Evolutionary conservation across 1,140 invertebrate genomes (phyloP), one percentile per base, ranked within the genome.

Genomic region (Yoshiicerus persimilis): DNA sequence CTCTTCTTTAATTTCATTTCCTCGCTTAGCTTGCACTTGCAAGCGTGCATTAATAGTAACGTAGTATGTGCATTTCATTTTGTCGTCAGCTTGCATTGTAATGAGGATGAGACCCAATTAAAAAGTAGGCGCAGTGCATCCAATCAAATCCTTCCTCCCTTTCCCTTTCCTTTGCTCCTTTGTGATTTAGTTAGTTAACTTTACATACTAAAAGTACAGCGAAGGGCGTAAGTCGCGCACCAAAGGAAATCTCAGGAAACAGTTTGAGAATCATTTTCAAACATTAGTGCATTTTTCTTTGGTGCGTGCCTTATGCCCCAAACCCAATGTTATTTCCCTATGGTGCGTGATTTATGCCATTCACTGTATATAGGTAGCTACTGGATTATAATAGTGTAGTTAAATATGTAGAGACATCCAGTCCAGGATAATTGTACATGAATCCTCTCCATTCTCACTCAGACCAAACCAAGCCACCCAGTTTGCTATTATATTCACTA

Each of bases 71-170:
- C 66, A 70, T 70, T 70, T 27, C 25, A 25, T 8, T 70, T 10
- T 30, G 66, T 70, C 66, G 66, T 36, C 32, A 75, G 27, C 25
- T 34, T 80, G 30, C 75, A 38, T 80, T 20, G 75, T 80, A 80
- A 80, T 80, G 64, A 86, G 86, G 47, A 86, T 75, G 34, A 86
- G 86, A 86, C 66, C 86, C 66, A 86, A 86, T 86, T 86, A 86
- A 86, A 86, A 86, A 70, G 86, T 70, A 66, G 66, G 84, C 84
- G 47, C 84, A 70, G 66, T 70, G 62, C 84, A 86, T 86, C 84
- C 84, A 66, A 86, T 86, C 86, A 86, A 86, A 86, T 64, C 30
- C 84, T 47, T 23, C 66, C 56, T 66, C 32, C 34, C 16, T 56
- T 4, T 64, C 84, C 30, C 39, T 86, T 34, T 86, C 62, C n/a